These are phyloP conservation scores for Intellagama lesueurii DNA, from an alignment of 2,797 vertebrate genomes.

Conservation along the genomic window DNA sequence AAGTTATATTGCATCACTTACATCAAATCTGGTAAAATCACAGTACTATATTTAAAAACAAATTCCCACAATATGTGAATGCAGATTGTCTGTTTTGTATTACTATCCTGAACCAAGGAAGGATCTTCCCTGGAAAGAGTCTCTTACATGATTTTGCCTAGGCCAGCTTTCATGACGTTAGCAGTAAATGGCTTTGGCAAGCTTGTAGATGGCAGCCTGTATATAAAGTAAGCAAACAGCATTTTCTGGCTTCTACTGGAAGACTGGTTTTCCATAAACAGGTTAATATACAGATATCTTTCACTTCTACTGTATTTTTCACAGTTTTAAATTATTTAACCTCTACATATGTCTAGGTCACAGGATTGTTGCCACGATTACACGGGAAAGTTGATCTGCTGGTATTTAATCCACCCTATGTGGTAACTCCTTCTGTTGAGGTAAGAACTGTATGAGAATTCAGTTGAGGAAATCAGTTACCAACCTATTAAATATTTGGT, in stretches of 20 bases:
- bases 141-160: background rate
- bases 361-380: conserved; percentile 86
- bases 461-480: background rate
- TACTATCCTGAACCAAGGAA: background rate
- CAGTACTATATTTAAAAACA: background rate
- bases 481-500: background rate
- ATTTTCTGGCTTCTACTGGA: background rate
- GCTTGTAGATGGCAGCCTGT: background rate
- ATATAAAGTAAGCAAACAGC: background rate
- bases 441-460: conserved; percentile 69
- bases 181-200: background rate
- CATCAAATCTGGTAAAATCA: background rate
- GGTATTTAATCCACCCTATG: conserved; percentile 95
- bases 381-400: conserved; percentile 89
- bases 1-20: background rate
- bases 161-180: background rate
- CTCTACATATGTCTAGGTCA: conserved; percentile 77
- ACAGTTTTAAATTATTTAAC: background rate
- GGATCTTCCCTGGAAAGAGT: background rate
- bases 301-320: background rate
- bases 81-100: background rate
- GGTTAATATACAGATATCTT: background rate
- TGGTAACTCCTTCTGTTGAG: conserved; percentile 93
- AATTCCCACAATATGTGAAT: background rate
- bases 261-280: background rate